Percentiles rank a stretch among this genome's conserved stretches.
Conservation (phyloP, 2,888 invertebrate species). For the Cheilosia soror region DNA sequence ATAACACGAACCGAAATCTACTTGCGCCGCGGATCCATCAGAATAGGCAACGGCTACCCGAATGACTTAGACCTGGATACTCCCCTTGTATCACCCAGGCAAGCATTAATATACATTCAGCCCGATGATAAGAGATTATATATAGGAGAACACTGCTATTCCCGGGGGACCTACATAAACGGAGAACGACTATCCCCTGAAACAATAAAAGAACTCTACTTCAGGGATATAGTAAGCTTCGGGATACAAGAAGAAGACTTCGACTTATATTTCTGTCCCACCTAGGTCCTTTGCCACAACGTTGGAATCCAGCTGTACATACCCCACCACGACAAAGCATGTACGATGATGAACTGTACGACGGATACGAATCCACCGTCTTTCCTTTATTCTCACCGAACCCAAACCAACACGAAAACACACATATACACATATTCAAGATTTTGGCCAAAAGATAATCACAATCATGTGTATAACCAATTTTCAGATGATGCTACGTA, state of each 20-base stretch:
- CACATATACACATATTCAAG: background rate
- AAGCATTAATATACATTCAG: background rate
- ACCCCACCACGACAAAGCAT: background rate
- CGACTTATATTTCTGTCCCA: background rate
- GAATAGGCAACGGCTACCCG: background rate
- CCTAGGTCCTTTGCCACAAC: background rate
- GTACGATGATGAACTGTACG: background rate
- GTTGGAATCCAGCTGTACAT: background rate
- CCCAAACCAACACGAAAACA: background rate
- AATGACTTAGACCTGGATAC: background rate
- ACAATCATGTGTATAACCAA: too few relatives aligned
- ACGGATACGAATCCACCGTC: background rate
- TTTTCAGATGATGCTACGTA: constrained; percentile 7
- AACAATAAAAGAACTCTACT: background rate
- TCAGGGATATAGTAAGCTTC: too few relatives aligned
- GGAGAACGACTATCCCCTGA: background rate
- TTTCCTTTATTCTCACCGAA: too few relatives aligned
- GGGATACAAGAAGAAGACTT: too few relatives aligned
- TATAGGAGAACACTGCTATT: background rate
- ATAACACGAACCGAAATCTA: too few relatives aligned
- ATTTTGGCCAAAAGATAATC: background rate
- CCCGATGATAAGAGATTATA: background rate
- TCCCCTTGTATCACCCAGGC: background rate
- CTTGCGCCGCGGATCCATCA: background rate
- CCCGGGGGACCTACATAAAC: background rate